Percentiles rank a stretch among this genome's conserved stretches.
Conservation (phyloP, 2,113 vertebrate species). For the Campylomormyrus tamandua region DNA sequence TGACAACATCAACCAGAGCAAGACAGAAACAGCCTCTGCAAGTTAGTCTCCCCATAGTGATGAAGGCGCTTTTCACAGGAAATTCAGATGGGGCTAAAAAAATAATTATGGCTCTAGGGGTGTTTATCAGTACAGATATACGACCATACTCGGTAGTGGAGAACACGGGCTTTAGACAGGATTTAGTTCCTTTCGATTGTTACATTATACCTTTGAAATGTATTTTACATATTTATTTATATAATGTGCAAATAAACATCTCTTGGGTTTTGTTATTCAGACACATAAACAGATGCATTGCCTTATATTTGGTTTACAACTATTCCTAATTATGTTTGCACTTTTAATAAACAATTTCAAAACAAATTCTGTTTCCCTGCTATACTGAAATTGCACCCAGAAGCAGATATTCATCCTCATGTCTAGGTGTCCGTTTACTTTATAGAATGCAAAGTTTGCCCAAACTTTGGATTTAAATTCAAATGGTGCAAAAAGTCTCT, state of each 20-base stretch:
- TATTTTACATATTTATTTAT: neutral
- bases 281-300: neutral
- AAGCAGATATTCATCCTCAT: neutral
- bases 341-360: neutral
- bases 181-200: neutral
- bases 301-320: neutral
- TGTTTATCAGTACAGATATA: neutral
- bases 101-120: neutral
- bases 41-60: neutral
- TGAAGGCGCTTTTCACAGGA: neutral
- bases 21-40: neutral
- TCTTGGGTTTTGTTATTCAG: neutral
- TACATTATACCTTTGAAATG: neutral
- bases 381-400: neutral
- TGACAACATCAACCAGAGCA: neutral
- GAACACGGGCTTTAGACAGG: neutral
- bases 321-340: neutral
- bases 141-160: neutral
- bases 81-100: neutral
- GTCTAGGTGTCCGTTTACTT: neutral
- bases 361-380: neutral
- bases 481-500: neutral
- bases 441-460: neutral
- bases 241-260: neutral
- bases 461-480: neutral